Base-by-base conservation (phyloP, 2,113 vertebrate genomes). In the Smithornis capensis region DNA sequence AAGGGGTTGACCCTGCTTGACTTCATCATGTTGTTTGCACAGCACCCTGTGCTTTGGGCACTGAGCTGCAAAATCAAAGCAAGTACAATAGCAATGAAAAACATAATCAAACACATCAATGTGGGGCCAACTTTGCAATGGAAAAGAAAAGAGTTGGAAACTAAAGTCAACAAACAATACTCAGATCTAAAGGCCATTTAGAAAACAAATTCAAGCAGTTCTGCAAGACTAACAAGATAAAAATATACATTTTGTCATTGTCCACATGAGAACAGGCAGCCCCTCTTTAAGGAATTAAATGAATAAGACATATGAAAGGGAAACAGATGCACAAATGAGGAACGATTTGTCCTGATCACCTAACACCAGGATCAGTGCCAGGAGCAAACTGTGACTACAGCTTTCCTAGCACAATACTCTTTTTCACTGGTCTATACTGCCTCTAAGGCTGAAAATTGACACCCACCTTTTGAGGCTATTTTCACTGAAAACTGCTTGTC, bases 61-160 rank as follows among this genome's bases (percentile, higher is more conserved):
- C 64, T 35, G 55, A 86, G 68, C 68, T 96, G 76, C 76, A 93
- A 88, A 95, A 96, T 90, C 93, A 96, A 97, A 96, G 96, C 60
- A 73, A 94, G 62, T 60, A 90, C 88, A 94, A 90, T n/a, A 37
- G 73, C 56, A 90, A 87, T 35, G 73, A 92, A 95, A n/a, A 96
- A 89, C n/a, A 94, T 57, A 90, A 94, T 81, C 94, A 91, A 81
- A 92, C 44, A 68, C 44, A 93, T 49, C 76, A 89, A 49, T 29
- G 57, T 59, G 85, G 44, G 83, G 68, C 76, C 64, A 87, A 60
- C 57, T 81, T 78, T 92, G 83, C 60, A 90, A 83, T 27, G 57
- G 60, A 83, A 94, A 94, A 92, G 60, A 33, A 81, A 92, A 93
- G 56, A 28, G 17, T 6, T 85, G 33, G 38, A 59, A 92, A 92